Base-by-base conservation (phyloP, 2,888 invertebrate genomes). In the Stegophylla sp. region DNA sequence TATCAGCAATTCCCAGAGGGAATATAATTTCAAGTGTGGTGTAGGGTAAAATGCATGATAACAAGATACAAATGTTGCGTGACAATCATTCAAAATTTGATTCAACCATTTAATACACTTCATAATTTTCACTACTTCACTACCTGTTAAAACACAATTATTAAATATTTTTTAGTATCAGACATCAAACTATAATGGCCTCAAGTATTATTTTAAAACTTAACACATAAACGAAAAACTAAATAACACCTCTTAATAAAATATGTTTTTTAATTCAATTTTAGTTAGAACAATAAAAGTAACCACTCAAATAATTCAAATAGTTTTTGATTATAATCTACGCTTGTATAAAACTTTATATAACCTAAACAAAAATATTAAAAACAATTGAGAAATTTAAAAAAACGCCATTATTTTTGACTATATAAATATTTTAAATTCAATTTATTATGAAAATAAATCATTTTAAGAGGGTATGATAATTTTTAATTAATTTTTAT, bases 41-140 rank as follows among this genome's bases (percentile, higher is more conserved):
- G 96, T 97, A 0, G 98, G 97, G 87, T 96, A 97, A 88, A 98
- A 98, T 0, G 96, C 96, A 87, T 97, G 96, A 85, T 96, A 98
- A 86, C 97, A 96, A 3, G 93, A 90, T 1, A 95, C 93, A 86
- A 96, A 95, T 1, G 97, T 96, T 77, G 91, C 91, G 84, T 97
- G 95, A 82, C 96, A 95, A 86, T 98, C 97, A 75, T 93, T 93
- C 77, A 97, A 87, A 83, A 97, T 93, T 48, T 92, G 90, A 76
- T 89, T 89, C 3, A 91, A 91, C 89, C 69, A 79, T 41, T 82
- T 82, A 13, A 76, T 69, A 34, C 48, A 76, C 15, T 69, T 76
- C 64, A 76, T 76, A n/a, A 76, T 63, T 43, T 51, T 71, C n/a
- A 72, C 48, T 69, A 82, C 82, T 56, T 79, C 82, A n/a, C 10